Conservation (phyloP, 2,113 vertebrate genomes). For the Pomatorhinus ruficollis region DNA sequence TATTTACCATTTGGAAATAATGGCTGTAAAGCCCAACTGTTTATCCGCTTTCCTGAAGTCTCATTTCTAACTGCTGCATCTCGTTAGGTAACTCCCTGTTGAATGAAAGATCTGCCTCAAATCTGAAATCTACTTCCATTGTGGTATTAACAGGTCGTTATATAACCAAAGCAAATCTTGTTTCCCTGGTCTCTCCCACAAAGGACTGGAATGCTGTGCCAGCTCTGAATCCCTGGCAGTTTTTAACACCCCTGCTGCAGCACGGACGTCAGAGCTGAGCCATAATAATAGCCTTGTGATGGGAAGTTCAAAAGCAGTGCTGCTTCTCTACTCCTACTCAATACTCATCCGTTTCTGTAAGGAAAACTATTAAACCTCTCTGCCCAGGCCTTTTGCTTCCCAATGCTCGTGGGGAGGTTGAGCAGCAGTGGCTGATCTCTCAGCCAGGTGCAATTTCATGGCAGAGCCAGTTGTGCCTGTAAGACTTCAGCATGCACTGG, state of each 20-base stretch:
- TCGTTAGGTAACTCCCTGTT: neutral
- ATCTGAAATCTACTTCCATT: neutral
- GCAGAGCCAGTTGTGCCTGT: neutral
- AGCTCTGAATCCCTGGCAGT: neutral
- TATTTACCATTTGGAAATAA: neutral
- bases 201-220: neutral
- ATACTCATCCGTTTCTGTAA: neutral
- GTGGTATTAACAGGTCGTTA: neutral
- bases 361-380: neutral
- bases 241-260: constrained; percentile 52
- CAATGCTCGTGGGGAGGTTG: neutral
- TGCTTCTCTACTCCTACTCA: constrained; percentile 42
- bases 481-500: neutral
- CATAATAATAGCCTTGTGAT: constrained; percentile 35
- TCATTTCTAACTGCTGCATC: neutral
- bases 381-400: neutral
- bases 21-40: neutral
- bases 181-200: constrained; percentile 13
- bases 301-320: neutral
- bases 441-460: neutral
- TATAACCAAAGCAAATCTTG: neutral
- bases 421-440: neutral
- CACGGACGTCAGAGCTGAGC: constrained; percentile 22
- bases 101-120: neutral
- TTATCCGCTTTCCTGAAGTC: neutral